Evolutionary conservation across 2,113 vertebrate genomes (phyloP).

Genomic region (Microcebus lehilahytsara): DNA sequence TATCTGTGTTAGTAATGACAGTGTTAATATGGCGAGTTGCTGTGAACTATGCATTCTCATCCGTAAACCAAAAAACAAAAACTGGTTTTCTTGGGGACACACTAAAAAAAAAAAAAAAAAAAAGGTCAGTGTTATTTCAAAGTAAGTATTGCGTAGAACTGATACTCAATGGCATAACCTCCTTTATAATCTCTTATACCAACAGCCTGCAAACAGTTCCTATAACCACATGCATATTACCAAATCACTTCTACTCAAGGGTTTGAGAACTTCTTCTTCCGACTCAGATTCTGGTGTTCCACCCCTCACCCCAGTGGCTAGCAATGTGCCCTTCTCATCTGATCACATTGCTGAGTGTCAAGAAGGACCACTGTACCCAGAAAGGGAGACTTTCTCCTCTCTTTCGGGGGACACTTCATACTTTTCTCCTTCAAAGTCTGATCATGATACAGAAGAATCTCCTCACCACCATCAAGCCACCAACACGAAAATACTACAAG

Average conservation of each 20-base stretch:
- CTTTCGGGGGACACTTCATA: constrained; percentile 73
- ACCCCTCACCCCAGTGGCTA: constrained; percentile 82
- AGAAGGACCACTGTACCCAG: constrained; percentile 70
- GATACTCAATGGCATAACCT: constrained; percentile 77
- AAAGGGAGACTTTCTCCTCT: constrained; percentile 70
- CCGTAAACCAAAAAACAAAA: constrained; percentile 30
- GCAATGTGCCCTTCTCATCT: constrained; percentile 81
- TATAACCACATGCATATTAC: constrained; percentile 86
- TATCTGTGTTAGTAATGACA: constrained; percentile 39
- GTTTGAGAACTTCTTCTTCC: constrained; percentile 84
- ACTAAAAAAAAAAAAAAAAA: constrained; percentile 15
- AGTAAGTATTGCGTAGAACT: constrained; percentile 71
- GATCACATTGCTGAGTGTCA: constrained; percentile 80
- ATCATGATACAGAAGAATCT: constrained; percentile 83
- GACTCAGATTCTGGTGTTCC: constrained; percentile 87
- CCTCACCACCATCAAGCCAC: constrained; percentile 79
- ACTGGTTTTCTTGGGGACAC: constrained; percentile 14
- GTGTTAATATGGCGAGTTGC: not conserved
- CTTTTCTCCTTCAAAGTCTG: constrained; percentile 82
- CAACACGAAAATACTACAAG: constrained; percentile 73
- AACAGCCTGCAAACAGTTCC: constrained; percentile 85
- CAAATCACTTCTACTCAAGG: constrained; percentile 83
- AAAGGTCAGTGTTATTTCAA: constrained; percentile 47
- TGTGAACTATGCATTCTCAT: not conserved
- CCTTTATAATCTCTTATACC: constrained; percentile 85